These are phyloP conservation scores for Dynastes maya DNA, from an alignment of 2,888 invertebrate species.

Conservation along the genomic window DNA sequence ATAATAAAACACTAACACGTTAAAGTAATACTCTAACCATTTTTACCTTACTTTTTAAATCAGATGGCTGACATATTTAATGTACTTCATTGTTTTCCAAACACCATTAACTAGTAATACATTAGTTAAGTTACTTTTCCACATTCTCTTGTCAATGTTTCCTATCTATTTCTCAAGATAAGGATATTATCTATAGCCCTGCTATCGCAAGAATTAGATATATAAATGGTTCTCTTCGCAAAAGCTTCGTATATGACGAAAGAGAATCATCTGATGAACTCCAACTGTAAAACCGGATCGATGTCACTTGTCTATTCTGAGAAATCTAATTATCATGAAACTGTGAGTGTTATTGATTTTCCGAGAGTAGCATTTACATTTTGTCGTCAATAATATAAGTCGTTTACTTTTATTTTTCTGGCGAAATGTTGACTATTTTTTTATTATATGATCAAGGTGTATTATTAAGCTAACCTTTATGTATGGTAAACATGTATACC, in stretches of 20 bases:
- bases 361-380: constrained; percentile 28
- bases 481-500: too few relatives aligned
- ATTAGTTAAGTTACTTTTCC: constrained; percentile 11
- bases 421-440: neutral
- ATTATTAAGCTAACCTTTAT: too few relatives aligned
- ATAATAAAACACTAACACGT: too few relatives aligned
- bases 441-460: neutral
- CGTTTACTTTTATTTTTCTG: constrained; percentile 12
- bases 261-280: constrained; percentile 25
- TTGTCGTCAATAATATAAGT: constrained; percentile 25
- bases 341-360: constrained; percentile 51
- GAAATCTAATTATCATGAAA: constrained; percentile 50
- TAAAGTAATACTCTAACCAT: too few relatives aligned
- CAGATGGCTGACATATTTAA: too few relatives aligned
- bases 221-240: constrained; percentile 5
- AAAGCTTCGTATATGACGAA: constrained; percentile 17
- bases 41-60: too few relatives aligned
- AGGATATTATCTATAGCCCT: constrained; percentile 15
- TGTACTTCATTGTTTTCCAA: neutral
- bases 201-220: constrained; percentile 23
- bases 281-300: constrained; percentile 42
- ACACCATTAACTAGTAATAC: neutral
- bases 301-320: constrained; percentile 50
- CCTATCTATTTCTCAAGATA: constrained; percentile 16
- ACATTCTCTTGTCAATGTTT: neutral